phyloP scores from a whole-genome alignment of 1,140 invertebrate genomes.

The Zaprionus gabonicus region DNA sequence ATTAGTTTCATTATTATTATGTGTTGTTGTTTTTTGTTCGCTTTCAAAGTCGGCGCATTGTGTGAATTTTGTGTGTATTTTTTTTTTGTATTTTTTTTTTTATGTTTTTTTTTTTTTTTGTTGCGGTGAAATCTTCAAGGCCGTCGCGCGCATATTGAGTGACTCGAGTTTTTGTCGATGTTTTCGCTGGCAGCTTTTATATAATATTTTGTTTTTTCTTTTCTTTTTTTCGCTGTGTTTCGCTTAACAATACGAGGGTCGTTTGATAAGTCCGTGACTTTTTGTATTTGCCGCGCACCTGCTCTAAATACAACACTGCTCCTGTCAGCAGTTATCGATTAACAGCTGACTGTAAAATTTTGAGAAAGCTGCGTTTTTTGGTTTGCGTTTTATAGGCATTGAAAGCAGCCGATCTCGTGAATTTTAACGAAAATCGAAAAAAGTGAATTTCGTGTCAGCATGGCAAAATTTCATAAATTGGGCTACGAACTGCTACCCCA shows the following conservation, averaged over 20 bases:
- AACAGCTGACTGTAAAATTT: too few relatives aligned
- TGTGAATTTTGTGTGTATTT: conserved; percentile 59
- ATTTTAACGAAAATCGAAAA: too few relatives aligned
- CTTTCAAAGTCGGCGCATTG: conserved; percentile 48
- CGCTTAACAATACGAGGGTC: conserved; percentile 34
- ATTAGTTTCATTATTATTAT: conserved; percentile 74
- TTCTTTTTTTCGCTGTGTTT: conserved; percentile 23
- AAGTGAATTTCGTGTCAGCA: too few relatives aligned
- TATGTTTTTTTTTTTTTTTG: conserved; percentile 48
- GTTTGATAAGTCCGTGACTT: too few relatives aligned
- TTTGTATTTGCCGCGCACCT: too few relatives aligned
- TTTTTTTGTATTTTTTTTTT: conserved; percentile 50
- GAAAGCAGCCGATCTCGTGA: too few relatives aligned
- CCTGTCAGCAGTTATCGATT: too few relatives aligned
- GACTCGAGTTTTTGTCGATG: conserved; percentile 62
- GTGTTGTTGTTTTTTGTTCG: conserved; percentile 26
- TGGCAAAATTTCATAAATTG: too few relatives aligned
- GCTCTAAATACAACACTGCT: too few relatives aligned
- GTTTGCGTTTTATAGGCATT: too few relatives aligned
- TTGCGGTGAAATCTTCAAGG: conserved; percentile 78
- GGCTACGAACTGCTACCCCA: too few relatives aligned
- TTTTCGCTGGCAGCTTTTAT: conserved; percentile 67
- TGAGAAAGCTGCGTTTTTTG: too few relatives aligned
- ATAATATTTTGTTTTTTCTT: conserved; percentile 55
- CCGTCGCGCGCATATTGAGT: conserved; percentile 63